Conservation (phyloP, 1,140 invertebrate species). For the Pseudomyrmex sp. region DNA sequence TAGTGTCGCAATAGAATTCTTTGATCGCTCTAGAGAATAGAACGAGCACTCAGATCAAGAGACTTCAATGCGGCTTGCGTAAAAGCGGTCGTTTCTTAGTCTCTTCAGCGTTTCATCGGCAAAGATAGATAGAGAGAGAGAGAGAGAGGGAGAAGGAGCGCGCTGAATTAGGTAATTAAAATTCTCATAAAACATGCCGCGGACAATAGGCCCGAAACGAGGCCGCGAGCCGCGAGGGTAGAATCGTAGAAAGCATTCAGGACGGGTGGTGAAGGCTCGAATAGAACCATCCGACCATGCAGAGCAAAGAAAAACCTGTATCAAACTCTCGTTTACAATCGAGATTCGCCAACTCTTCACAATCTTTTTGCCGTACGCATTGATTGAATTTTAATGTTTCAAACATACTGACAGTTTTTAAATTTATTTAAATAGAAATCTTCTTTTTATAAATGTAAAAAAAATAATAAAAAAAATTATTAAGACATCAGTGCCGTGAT, state of each 20-base stretch:
- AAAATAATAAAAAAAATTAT: too few species aligned
- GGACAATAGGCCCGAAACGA: slow-evolving; percentile 75
- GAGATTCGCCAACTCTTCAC: slow-evolving; percentile 49
- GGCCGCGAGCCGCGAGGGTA: slow-evolving; percentile 47
- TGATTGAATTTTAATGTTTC: too few species aligned
- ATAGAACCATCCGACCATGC: slow-evolving; percentile 70
- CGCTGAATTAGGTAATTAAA: slow-evolving; percentile 79
- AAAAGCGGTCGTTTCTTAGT: slow-evolving; percentile 51
- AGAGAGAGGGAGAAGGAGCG: too few species aligned
- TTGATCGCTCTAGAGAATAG: neutral
- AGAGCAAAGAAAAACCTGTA: slow-evolving; percentile 65
- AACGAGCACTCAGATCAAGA: neutral
- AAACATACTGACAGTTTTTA: too few species aligned
- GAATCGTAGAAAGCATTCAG: slow-evolving; percentile 22
- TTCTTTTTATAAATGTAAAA: too few species aligned
- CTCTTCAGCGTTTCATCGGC: slow-evolving; percentile 17
- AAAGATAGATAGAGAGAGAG: neutral
- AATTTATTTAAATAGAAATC: too few species aligned
- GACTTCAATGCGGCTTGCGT: slow-evolving; percentile 54
- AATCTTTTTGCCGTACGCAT: too few species aligned
- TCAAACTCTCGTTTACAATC: slow-evolving; percentile 73
- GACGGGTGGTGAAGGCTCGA: slow-evolving; percentile 53
- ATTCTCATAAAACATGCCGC: slow-evolving; percentile 74
- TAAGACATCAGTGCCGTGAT: too few species aligned
- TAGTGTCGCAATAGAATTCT: slow-evolving; percentile 5